Base-by-base conservation (phyloP, 1,140 invertebrate genomes). In the Aleiodes sp. region DNA sequence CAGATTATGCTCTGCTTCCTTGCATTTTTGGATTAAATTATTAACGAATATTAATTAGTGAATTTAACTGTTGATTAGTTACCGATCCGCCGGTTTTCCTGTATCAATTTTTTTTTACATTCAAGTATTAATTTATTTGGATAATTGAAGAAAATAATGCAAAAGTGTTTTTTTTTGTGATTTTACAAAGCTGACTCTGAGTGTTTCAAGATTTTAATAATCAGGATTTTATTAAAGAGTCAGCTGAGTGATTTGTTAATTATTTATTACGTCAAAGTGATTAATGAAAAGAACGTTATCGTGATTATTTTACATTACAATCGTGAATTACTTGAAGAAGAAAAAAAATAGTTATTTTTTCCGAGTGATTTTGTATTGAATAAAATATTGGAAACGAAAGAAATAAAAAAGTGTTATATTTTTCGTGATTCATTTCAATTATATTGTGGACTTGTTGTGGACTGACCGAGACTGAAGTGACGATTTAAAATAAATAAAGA, bases 391-490 rank as follows among this genome's bases (percentile, higher is more conserved):
- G n/a, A n/a, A n/a, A n/a, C n/a, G n/a, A n/a, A n/a, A n/a, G n/a
- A n/a, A n/a, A n/a, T n/a, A n/a, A 43, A 43, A 6, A 43, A 16
- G 39, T 43, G 39, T 16, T 16, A 16, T 43, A 16, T 16, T 14
- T 16, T 10, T 43, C n/a, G 39, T 39, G 35, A 9, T 39, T 39
- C 35, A 39, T 12, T 2, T 39, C 10, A 46, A 7, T 19, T 46
- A 31, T 59, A 59, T 10, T 59, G 56, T 59, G 56, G 56, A 59
- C 56, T 31, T 59, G 28, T 24, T 59, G 56, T 59, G 56, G 56
- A 59, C 56, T 59, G 56, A 59, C 56, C 29, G 9, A 26, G 56
- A 59, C 56, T 59, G 56, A 59, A 59, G 56, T 59, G 56, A 12
- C 24, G 1, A 6, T n/a, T n/a, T n/a, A n/a, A n/a, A n/a, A n/a